Percentiles rank a stretch among this genome's conserved stretches.
Evolutionary conservation across 2,888 invertebrate species (phyloP).

Genomic region (Ophraella communa): DNA sequence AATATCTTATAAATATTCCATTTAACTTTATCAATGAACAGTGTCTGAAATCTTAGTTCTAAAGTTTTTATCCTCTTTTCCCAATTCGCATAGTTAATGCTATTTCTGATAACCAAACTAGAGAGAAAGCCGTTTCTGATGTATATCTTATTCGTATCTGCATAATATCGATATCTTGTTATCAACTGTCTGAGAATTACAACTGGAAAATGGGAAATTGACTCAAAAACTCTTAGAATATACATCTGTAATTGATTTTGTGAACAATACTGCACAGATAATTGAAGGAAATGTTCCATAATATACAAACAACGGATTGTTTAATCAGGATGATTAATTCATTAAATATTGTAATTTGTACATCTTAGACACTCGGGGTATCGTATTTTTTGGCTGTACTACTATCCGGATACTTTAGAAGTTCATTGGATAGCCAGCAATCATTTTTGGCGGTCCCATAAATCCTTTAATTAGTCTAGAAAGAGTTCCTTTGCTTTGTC

Average conservation of each 20-base stretch:
- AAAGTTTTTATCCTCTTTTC: neutral
- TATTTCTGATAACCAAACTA: constrained; percentile 3
- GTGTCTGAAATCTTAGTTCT: neutral
- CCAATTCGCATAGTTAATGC: neutral
- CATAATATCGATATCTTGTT: constrained; percentile 35
- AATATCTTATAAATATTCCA: neutral
- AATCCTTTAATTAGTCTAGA: too few relatives aligned
- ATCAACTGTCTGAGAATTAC: constrained; percentile 29
- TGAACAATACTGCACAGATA: neutral
- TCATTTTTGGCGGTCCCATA: too few relatives aligned
- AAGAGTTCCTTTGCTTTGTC: too few relatives aligned
- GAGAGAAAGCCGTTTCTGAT: constrained; percentile 16
- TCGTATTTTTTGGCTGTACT: too few relatives aligned
- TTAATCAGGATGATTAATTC: too few relatives aligned
- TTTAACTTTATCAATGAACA: neutral
- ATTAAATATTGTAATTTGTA: too few relatives aligned
- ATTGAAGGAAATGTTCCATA: neutral
- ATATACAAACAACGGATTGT: neutral
- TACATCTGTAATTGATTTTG: neutral
- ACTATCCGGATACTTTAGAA: too few relatives aligned
- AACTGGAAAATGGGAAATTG: constrained; percentile 22
- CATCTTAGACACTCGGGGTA: too few relatives aligned
- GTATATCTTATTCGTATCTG: constrained; percentile 29
- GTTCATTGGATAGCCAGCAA: too few relatives aligned
- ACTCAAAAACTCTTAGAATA: constrained; percentile 2